Evolutionary conservation across 2,888 invertebrate species (phyloP), one percentile per base, ranked within the genome.

Genomic region (Homarus gammarus): DNA sequence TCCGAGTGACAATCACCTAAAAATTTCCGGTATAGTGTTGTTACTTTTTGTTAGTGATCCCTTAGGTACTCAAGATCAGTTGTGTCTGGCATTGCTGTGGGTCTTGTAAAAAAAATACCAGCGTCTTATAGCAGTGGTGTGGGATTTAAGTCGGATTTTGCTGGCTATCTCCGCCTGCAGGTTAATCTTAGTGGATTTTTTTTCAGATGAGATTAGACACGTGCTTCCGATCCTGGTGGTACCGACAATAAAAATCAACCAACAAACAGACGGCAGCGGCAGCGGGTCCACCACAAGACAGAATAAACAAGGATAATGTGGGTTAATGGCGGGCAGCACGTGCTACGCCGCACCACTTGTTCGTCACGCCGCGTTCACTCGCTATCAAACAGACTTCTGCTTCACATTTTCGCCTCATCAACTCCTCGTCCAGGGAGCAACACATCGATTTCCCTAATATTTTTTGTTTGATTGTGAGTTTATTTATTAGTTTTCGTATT

Each of bases 291-390:
- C 75, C 75, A 75, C 75, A 75, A 75, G 75, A 49, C 44, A 75
- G 33, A 75, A 75, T 75, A 75, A 75, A 75, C 75, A 75, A 75
- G 12, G 75, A 49, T 44, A 75, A 79, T 79, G 38, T 40, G 40
- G 64, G 33, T 15, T 64, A 27, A 56, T 82, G n/a, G 15, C 10
- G 22, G 61, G n/a, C 40, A 18, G 36, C 82, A 56, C 82, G 51
- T 56, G 40, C 38, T 44, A 27, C 77, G 27, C 38, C 40, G 61
- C 38, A 2, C 22, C 82, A 82, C 82, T 82, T 82, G 82, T 40
- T 68, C 68, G 38, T 40, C 68, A 68, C 82, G 68, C n/a, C 12
- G 38, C 38, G 10, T 31, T 12, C 12, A 27, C 27, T 22, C 18
- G 27, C 82, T 15, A 68, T 82, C 68, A 82, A 68, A 61, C 64